These are phyloP conservation scores for Agonopterix subpropinquella DNA, from an alignment of 2,888 invertebrate species.

Conservation along the genomic window DNA sequence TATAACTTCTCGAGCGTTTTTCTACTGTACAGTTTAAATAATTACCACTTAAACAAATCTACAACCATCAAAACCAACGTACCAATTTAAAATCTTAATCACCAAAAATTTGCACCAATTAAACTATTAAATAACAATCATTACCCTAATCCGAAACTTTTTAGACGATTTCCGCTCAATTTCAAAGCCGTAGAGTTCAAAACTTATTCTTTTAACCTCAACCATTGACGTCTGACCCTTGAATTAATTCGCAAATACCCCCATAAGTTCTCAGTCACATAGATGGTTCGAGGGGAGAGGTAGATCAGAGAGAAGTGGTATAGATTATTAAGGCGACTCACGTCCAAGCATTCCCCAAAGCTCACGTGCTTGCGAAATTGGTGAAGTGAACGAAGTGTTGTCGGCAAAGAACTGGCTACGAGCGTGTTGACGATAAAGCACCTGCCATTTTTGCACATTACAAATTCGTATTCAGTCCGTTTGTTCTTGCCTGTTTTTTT, in stretches of 20 bases:
- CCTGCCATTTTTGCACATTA: conserved; percentile 19
- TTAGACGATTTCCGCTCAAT: conserved; percentile 38
- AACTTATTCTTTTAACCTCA: conserved; percentile 36
- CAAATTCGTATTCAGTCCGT: conserved; percentile 9
- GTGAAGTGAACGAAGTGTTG: conserved; percentile 37
- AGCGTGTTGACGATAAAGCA: conserved; percentile 26
- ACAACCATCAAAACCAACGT: too few relatives aligned
- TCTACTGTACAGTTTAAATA: too few relatives aligned
- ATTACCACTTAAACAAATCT: too few relatives aligned
- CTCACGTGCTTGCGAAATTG: conserved; percentile 49
- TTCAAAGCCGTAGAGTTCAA: conserved; percentile 36
- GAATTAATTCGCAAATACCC: conserved; percentile 2
- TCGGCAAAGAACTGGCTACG: conserved; percentile 10
- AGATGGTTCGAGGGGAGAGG: background rate
- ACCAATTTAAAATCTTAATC: too few relatives aligned
- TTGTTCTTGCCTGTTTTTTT: conserved; percentile 10
- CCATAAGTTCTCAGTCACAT: background rate
- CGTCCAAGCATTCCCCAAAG: conserved; percentile 33
- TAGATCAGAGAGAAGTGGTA: conserved; percentile 17
- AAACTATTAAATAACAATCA: conserved; percentile 29
- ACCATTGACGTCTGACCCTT: conserved; percentile 16
- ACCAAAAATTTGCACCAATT: background rate
- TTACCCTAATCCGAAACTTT: conserved; percentile 22
- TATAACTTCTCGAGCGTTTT: too few relatives aligned
- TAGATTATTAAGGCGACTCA: conserved; percentile 33